These are phyloP conservation scores for Laticauda laticaudata DNA, from an alignment of 2,113 vertebrate species.

Conservation along the genomic window DNA sequence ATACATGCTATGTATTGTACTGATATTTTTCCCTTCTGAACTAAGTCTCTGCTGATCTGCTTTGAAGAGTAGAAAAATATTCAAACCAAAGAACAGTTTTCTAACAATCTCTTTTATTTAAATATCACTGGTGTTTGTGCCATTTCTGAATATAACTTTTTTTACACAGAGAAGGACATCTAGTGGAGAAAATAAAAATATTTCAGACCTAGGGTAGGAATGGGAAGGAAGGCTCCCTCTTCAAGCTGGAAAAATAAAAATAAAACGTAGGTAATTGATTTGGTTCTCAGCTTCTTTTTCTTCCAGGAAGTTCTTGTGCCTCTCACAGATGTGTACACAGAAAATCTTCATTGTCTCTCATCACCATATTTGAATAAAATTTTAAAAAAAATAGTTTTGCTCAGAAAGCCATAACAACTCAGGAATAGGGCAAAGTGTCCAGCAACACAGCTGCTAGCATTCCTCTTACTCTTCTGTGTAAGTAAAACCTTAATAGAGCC, in stretches of 20 bases:
- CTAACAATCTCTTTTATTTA: neutral
- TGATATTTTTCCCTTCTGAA: neutral
- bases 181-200: constrained; percentile 19
- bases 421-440: neutral
- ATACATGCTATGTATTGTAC: neutral
- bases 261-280: neutral
- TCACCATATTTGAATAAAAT: neutral
- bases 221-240: neutral
- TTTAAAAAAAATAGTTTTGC: neutral
- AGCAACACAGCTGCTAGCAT: neutral
- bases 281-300: neutral
- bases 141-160: neutral
- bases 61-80: neutral
- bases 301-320: neutral
- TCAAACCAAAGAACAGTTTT: neutral
- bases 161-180: constrained; percentile 32
- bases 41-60: neutral
- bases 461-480: neutral
- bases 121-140: neutral
- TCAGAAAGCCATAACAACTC: neutral
- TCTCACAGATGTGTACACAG: neutral
- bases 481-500: neutral
- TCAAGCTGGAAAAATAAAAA: neutral
- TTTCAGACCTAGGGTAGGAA: neutral
- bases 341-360: neutral